These are phyloP conservation scores for Smutsia temminckii DNA, from an alignment of 2,797 vertebrate species.

Conservation along the genomic window DNA sequence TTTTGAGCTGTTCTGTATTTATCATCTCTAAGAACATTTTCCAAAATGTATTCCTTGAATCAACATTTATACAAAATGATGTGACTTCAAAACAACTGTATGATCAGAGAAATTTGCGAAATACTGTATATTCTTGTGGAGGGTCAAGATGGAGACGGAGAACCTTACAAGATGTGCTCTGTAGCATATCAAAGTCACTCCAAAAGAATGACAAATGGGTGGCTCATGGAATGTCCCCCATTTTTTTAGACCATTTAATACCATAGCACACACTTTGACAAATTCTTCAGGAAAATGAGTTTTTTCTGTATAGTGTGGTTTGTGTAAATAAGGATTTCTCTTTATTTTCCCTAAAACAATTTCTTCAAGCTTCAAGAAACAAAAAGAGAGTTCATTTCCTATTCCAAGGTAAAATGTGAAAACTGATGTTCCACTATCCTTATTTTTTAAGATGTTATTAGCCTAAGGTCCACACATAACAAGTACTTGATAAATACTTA, in stretches of 20 bases:
- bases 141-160: too few species aligned
- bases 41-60: neutral
- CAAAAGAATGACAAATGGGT: neutral
- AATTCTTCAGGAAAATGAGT: neutral
- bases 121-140: neutral
- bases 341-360: slow-evolving; percentile 9
- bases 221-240: neutral
- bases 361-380: neutral
- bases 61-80: neutral
- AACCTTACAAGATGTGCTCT: neutral
- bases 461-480: neutral
- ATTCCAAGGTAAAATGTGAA: neutral
- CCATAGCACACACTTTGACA: neutral
- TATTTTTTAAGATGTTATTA: slow-evolving; percentile 31
- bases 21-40: neutral
- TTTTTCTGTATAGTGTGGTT: neutral
- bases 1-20: neutral
- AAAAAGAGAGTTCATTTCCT: neutral
- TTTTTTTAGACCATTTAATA: neutral
- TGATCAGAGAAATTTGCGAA: neutral
- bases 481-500: neutral
- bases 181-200: neutral
- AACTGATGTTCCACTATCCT: neutral
- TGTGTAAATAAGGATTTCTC: neutral
- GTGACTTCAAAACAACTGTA: neutral